phyloP scores from a whole-genome alignment of 2,797 vertebrate species.

The Eulemur albifrons region DNA sequence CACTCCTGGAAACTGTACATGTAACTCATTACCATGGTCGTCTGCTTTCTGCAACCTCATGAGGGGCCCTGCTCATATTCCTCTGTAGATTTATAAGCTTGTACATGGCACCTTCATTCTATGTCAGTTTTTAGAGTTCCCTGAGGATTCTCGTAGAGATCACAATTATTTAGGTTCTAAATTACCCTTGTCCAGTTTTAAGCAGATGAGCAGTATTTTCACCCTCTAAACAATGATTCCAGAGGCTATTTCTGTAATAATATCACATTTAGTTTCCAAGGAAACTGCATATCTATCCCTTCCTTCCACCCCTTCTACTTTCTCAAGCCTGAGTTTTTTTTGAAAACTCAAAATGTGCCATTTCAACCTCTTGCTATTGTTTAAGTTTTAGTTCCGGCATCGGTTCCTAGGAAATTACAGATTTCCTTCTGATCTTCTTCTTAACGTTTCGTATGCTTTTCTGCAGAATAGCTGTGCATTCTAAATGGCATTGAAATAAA shows the following conservation, averaged over 20 bases:
- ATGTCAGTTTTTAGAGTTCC: constrained; percentile 51
- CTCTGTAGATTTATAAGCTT: constrained; percentile 42
- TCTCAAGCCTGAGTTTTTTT: constrained; percentile 1
- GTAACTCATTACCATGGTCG: background rate
- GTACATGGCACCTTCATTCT: background rate
- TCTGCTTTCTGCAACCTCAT: background rate
- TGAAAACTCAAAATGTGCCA: constrained; percentile 38
- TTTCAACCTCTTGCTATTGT: constrained; percentile 63
- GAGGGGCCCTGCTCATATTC: background rate
- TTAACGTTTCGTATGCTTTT: constrained; percentile 66
- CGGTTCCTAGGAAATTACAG: constrained; percentile 66
- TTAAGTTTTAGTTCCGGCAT: constrained; percentile 51
- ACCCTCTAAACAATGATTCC: constrained; percentile 61
- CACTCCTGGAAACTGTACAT: constrained; percentile 21
- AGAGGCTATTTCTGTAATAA: constrained; percentile 73
- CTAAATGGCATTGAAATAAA: constrained; percentile 78
- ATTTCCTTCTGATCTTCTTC: constrained; percentile 65
- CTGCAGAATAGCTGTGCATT: constrained; percentile 59
- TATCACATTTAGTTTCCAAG: constrained; percentile 78
- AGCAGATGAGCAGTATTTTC: constrained; percentile 74
- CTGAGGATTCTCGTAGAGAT: constrained; percentile 35
- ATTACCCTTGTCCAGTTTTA: constrained; percentile 75
- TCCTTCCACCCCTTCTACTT: background rate
- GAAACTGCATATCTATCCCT: constrained; percentile 63
- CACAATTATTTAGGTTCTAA: constrained; percentile 73